Conservation (phyloP, 2,113 vertebrate species). For the Epinephelus moara region DNA sequence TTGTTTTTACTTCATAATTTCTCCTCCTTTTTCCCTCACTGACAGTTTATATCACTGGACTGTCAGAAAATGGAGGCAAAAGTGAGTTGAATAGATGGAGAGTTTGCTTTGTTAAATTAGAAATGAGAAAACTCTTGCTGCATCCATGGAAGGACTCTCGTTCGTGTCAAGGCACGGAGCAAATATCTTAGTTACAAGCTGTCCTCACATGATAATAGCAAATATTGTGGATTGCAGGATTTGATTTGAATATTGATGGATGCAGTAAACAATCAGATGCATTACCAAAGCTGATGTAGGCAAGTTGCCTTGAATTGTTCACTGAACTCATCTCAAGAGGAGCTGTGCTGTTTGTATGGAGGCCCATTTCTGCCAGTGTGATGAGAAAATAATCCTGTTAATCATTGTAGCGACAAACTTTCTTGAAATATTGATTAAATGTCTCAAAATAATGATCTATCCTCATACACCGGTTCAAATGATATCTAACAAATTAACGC, state of each 20-base stretch:
- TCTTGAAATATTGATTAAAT: too few relatives aligned
- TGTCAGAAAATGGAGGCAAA: background rate
- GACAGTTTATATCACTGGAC: background rate
- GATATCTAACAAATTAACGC: too few relatives aligned
- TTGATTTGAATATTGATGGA: constrained; percentile 15
- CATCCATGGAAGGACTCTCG: background rate
- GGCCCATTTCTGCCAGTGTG: too few relatives aligned
- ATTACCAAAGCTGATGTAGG: background rate
- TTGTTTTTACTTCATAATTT: background rate
- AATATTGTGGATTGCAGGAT: constrained; percentile 2
- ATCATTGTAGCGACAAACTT: too few relatives aligned
- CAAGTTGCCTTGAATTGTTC: background rate
- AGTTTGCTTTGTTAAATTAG: background rate
- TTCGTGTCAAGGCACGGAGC: background rate
- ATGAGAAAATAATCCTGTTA: background rate
- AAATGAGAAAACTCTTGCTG: background rate
- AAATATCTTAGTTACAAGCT: background rate
- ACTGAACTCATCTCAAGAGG: background rate
- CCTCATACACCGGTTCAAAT: too few relatives aligned
- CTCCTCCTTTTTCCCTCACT: background rate
- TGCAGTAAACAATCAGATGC: constrained; percentile 3
- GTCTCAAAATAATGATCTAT: too few relatives aligned
- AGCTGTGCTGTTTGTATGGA: too few relatives aligned
- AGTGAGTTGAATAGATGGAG: background rate
- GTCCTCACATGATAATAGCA: background rate